Evolutionary conservation across 2,888 invertebrate species (phyloP), one percentile per base, ranked within the genome.

Genomic region (Orthosia gracilis): DNA sequence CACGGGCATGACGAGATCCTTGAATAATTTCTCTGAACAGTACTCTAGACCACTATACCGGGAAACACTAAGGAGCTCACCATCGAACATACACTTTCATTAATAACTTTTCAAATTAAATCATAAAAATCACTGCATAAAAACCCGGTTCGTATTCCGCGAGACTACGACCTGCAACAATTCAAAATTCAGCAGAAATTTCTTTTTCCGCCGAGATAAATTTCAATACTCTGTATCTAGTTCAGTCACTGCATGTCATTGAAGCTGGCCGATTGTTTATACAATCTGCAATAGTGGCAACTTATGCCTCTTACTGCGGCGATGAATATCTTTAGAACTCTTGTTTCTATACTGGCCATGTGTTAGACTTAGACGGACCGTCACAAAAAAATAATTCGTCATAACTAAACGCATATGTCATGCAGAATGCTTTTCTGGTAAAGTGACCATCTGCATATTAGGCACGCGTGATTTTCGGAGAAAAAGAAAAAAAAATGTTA

Each of bases 321-420:
- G 17, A 3, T 23, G 5, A 58, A 58, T 18, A 47, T 1, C n/a
- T 73, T 23, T n/a, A 40, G 15, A 45, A 45, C 13, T 45, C 65
- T 61, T 55, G 26, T 58, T 49, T 65, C n/a, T 61, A 59, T 47
- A 23, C 26, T 23, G 40, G 13, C 57, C 64, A 82, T 49, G 54
- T 57, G 67, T 45, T 18, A 62, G 17, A 64, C 21, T 45, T 18
- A 62, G 17, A 64, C 21, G 23, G 26, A 40, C 18, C 17, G 47
- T 12, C 63, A 73, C 47, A 81, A 83, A 78, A 76, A 80, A 68
- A 9, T 4, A 50, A 61, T 68, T 69, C 62, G 68, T 75, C 81
- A 75, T 18, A 65, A 58, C 59, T 65, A 5, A 66, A 59, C 52
- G 52, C 65, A 65, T 80, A 54, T 67, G 70, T 61, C 61, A 40